These are phyloP conservation scores for Conistra vaccinii DNA, from an alignment of 2,888 invertebrate species.

Conservation along the genomic window DNA sequence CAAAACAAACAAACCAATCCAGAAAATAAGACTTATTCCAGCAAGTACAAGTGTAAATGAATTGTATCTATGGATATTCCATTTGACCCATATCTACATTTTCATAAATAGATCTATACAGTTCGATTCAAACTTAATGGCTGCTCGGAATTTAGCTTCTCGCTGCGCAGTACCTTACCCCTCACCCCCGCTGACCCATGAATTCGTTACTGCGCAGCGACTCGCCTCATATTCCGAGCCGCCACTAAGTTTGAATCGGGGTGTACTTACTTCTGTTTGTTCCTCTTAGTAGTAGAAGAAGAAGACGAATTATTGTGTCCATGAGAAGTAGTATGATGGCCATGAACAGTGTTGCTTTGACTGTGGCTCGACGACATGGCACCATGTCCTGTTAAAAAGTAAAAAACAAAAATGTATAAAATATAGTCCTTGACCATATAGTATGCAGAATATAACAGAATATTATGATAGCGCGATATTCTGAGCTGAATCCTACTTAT, in stretches of 20 bases:
- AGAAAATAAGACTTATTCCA: constrained; percentile 1
- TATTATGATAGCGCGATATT: background rate
- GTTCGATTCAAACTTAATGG: no score
- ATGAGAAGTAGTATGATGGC: constrained; percentile 82
- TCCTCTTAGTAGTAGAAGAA: constrained; percentile 86
- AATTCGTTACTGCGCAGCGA: no score
- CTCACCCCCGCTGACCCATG: no score
- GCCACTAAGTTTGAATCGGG: no score
- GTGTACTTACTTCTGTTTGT: constrained; percentile 86
- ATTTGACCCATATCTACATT: background rate
- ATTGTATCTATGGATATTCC: background rate
- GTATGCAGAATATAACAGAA: constrained; percentile 3
- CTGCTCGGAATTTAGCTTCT: no score
- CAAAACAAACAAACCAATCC: background rate
- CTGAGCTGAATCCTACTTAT: background rate
- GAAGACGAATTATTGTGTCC: constrained; percentile 75
- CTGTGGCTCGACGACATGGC: constrained; percentile 76
- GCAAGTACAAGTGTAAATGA: background rate
- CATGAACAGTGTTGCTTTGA: constrained; percentile 76
- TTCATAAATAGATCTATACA: background rate
- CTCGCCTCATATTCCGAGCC: no score
- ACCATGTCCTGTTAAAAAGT: constrained; percentile 76
- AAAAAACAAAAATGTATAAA: background rate
- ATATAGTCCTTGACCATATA: no score
- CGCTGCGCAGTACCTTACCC: no score